phyloP scores from a whole-genome alignment of 2,888 invertebrate genomes.

The Leucophora obtusa region DNA sequence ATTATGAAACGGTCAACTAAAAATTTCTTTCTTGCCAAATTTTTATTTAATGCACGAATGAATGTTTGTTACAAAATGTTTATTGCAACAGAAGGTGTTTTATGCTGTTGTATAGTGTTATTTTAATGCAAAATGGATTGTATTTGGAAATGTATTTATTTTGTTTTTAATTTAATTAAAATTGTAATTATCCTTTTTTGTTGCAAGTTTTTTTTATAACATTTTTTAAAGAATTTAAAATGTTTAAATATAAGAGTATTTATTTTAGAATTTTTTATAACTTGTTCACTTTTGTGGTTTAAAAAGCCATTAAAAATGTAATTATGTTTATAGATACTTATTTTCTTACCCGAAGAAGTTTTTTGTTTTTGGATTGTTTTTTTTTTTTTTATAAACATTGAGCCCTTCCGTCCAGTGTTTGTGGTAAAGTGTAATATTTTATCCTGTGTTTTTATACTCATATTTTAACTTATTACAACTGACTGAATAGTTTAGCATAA shows the following conservation, averaged over 20 bases:
- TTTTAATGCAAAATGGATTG: neutral
- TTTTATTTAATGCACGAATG: too few relatives aligned
- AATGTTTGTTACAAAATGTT: too few relatives aligned
- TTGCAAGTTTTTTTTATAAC: neutral
- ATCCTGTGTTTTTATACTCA: slow-evolving; percentile 41
- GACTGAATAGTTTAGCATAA: slow-evolving; percentile 50
- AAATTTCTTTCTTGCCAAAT: too few relatives aligned
- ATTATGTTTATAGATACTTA: slow-evolving; percentile 76
- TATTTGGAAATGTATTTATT: neutral
- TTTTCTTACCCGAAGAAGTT: slow-evolving; percentile 55
- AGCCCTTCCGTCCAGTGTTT: slow-evolving; percentile 33
- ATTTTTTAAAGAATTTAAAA: neutral
- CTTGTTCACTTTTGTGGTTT: slow-evolving; percentile 70
- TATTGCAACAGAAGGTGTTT: too few relatives aligned
- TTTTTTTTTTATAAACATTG: slow-evolving; percentile 11
- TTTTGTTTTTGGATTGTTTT: slow-evolving; percentile 24
- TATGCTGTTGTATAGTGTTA: too few relatives aligned
- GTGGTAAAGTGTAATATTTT: slow-evolving; percentile 42
- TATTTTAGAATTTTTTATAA: neutral
- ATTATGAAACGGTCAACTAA: too few relatives aligned
- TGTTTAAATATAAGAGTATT: neutral
- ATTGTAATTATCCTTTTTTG: neutral
- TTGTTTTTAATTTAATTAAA: neutral
- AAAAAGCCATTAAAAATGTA: slow-evolving; percentile 77
- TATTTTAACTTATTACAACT: slow-evolving; percentile 38